These are phyloP conservation scores for Drosophila persimilis DNA, from an alignment of 1,140 invertebrate species.

Conservation along the genomic window DNA sequence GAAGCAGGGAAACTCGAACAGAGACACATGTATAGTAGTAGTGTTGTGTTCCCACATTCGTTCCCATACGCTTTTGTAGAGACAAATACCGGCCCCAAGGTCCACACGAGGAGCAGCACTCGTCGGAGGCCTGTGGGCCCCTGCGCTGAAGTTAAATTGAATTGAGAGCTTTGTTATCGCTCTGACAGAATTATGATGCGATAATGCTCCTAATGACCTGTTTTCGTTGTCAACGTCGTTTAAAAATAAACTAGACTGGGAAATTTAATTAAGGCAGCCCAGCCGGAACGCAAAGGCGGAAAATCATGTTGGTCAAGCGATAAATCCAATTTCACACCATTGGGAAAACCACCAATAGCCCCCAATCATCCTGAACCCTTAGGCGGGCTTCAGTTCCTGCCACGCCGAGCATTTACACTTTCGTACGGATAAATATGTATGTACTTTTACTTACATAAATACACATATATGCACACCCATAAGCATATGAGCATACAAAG, in stretches of 20 bases:
- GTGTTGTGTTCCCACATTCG: slow-evolving; percentile 22
- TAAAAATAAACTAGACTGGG: slow-evolving; percentile 65
- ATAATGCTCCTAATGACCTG: slow-evolving; percentile 74
- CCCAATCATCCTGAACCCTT: slow-evolving; percentile 50
- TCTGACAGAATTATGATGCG: slow-evolving; percentile 74
- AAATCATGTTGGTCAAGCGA: slow-evolving; percentile 70
- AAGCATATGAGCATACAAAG: no score
- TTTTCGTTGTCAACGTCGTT: slow-evolving; percentile 69
- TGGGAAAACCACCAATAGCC: slow-evolving; percentile 60
- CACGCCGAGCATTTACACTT: slow-evolving; percentile 4
- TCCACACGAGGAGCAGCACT: slow-evolving; percentile 32
- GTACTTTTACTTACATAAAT: background rate
- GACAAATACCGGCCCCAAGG: slow-evolving; percentile 43
- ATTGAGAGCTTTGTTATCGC: slow-evolving; percentile 66
- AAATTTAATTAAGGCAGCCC: slow-evolving; percentile 62
- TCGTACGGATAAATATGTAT: slow-evolving; percentile 2
- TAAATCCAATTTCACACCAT: slow-evolving; percentile 68
- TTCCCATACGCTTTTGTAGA: slow-evolving; percentile 24
- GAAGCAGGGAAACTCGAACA: slow-evolving; percentile 1
- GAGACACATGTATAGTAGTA: slow-evolving; percentile 7
- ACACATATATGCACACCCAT: background rate
- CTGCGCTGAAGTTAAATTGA: slow-evolving; percentile 56
- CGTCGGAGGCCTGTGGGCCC: slow-evolving; percentile 10
- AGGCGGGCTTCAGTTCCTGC: slow-evolving; percentile 12
- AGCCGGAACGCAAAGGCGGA: slow-evolving; percentile 36